A percentile compares a stretch with the other conserved stretches of the same genome.
phyloP scores from a whole-genome alignment of 2,113 vertebrate genomes.

The Onychostruthus taczanowskii region DNA sequence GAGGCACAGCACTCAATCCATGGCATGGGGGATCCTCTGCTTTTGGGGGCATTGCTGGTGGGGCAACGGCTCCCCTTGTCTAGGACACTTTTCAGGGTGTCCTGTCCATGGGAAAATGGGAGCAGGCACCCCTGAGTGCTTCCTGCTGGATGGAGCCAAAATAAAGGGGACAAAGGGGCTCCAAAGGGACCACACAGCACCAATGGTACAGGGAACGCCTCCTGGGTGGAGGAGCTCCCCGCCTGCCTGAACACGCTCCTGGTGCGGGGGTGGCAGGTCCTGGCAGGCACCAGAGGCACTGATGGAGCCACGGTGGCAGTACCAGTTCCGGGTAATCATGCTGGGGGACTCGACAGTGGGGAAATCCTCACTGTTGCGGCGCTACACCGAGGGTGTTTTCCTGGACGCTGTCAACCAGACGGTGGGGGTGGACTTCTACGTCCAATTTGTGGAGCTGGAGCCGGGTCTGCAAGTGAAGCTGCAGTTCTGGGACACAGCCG shows the following conservation, averaged over 20 bases:
- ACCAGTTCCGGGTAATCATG: slow-evolving; percentile 88
- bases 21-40: neutral
- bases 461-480: slow-evolving; percentile 79
- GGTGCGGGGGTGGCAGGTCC: neutral
- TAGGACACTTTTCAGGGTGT: neutral
- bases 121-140: neutral
- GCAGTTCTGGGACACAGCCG: slow-evolving; percentile 91
- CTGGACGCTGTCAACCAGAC: slow-evolving; percentile 79
- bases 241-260: neutral
- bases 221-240: slow-evolving; percentile 18
- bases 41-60: accelerated
- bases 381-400: slow-evolving; percentile 81
- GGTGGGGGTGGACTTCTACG: slow-evolving; percentile 85
- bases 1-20: neutral
- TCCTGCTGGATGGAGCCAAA: neutral
- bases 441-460: slow-evolving; percentile 84
- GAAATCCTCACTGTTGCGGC: slow-evolving; percentile 83
- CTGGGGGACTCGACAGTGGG: slow-evolving; percentile 86
- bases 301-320: slow-evolving; percentile 84
- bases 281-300: neutral
- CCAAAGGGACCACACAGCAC: neutral
- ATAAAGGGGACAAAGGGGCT: neutral
- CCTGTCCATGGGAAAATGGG: neutral
- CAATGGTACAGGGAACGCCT: neutral
- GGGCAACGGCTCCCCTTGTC: neutral